Conservation (phyloP, 2,888 invertebrate species). For the Seladonia tumulorum region DNA sequence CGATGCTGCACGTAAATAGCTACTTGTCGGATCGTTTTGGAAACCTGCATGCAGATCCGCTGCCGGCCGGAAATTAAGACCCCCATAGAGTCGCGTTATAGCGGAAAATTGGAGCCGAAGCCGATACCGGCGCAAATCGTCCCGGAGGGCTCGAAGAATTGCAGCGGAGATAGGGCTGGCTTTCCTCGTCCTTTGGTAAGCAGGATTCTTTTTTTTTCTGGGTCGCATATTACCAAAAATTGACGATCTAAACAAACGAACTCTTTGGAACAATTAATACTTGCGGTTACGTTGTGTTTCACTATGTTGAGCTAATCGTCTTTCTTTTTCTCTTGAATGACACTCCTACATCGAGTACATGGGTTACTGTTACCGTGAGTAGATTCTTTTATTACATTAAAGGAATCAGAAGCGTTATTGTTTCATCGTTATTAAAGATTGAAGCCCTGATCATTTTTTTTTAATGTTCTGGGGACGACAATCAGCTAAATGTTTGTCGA, state of each 20-base stretch:
- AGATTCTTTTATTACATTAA: too few relatives aligned
- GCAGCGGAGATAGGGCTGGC: not conserved
- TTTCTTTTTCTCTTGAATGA: not conserved
- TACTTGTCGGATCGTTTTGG: conserved; percentile 83
- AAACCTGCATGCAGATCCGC: conserved; percentile 56
- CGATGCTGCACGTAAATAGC: conserved; percentile 81
- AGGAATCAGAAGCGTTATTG: not conserved
- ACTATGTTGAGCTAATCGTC: not conserved
- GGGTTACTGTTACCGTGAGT: not conserved
- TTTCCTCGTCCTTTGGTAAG: not conserved
- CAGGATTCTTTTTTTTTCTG: too few relatives aligned
- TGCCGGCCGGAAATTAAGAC: conserved; percentile 58
- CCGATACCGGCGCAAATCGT: conserved; percentile 51
- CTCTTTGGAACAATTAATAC: not conserved
- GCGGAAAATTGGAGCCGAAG: conserved; percentile 57
- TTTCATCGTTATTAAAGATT: not conserved
- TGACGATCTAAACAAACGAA: not conserved
- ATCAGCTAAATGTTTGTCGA: too few relatives aligned
- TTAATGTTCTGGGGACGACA: too few relatives aligned
- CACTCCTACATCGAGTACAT: not conserved
- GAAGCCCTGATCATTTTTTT: too few relatives aligned
- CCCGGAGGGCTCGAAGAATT: conserved; percentile 13
- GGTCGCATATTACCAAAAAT: not conserved
- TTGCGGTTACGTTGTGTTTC: not conserved
- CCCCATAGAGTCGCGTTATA: conserved; percentile 38